Conservation (phyloP, 2,888 invertebrate genomes). For the Agonopterix alstromeriana region DNA sequence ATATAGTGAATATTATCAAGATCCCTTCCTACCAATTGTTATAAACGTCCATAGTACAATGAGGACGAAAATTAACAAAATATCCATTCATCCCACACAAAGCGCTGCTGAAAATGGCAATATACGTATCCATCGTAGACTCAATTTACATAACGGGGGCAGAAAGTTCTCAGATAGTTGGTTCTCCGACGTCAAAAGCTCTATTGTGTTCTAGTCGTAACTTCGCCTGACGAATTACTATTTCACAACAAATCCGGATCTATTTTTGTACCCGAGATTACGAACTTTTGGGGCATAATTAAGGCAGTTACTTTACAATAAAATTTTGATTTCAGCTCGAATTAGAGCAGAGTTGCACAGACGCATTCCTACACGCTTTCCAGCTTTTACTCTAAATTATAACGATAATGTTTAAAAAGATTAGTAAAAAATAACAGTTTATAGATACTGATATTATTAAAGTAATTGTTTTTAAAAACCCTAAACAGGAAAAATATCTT, state of each 20-base stretch:
- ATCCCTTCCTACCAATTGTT: background rate
- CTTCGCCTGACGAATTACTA: background rate
- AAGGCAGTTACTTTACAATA: too few species aligned
- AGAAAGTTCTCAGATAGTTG: constrained; percentile 16
- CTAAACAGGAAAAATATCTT: too few species aligned
- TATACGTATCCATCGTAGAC: constrained; percentile 17
- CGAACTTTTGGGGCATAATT: too few species aligned
- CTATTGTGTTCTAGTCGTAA: constrained; percentile 12
- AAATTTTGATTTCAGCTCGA: too few species aligned
- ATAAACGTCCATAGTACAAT: constrained; percentile 11
- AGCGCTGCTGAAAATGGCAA: constrained; percentile 22
- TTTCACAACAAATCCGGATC: background rate
- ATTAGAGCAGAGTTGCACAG: too few species aligned
- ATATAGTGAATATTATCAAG: background rate
- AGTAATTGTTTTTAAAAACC: too few species aligned
- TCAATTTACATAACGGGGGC: constrained; percentile 26
- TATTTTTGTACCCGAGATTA: too few species aligned
- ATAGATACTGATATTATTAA: too few species aligned
- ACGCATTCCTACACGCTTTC: too few species aligned
- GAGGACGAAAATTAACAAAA: constrained; percentile 32
- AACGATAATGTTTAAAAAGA: too few species aligned
- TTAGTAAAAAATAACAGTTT: too few species aligned
- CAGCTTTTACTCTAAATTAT: too few species aligned
- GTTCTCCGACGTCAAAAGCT: constrained; percentile 10
- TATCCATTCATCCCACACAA: constrained; percentile 23